Conservation (phyloP, 2,113 vertebrate genomes). For the Peromyscus leucopus region DNA sequence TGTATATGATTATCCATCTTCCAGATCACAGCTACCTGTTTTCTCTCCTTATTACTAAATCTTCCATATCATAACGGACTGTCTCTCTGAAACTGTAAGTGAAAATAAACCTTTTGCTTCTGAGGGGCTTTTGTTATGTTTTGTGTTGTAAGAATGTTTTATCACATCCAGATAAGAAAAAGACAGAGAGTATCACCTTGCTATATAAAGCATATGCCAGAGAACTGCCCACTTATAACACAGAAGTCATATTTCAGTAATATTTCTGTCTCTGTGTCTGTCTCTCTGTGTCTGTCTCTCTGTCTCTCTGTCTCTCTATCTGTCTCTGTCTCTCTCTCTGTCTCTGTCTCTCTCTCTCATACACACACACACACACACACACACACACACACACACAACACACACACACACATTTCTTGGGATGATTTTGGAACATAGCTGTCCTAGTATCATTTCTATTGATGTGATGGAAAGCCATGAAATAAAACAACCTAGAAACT, state of each 20-base stretch:
- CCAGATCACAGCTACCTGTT: background rate
- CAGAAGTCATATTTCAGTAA: background rate
- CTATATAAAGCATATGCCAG: background rate
- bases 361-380: too few species aligned
- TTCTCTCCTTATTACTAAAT: background rate
- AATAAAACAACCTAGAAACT: background rate
- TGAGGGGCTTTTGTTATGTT: background rate
- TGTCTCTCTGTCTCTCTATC: too few species aligned
- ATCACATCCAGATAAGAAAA: background rate
- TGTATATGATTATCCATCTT: background rate
- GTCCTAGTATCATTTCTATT: accelerated
- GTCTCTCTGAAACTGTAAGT: background rate
- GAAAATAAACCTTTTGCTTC: background rate
- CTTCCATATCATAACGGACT: background rate
- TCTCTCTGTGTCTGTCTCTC: too few species aligned
- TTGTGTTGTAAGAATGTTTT: background rate
- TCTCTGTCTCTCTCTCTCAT: too few species aligned
- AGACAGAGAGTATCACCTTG: too few species aligned
- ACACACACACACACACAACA: too few species aligned
- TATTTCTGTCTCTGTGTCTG: background rate
- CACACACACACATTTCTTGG: background rate
- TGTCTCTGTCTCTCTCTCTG: too few species aligned
- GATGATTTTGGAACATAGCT: background rate
- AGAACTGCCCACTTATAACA: background rate
- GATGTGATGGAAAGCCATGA: background rate